These are phyloP conservation scores for Amphipoea lucens DNA, from an alignment of 2,888 invertebrate species.

Conservation along the genomic window DNA sequence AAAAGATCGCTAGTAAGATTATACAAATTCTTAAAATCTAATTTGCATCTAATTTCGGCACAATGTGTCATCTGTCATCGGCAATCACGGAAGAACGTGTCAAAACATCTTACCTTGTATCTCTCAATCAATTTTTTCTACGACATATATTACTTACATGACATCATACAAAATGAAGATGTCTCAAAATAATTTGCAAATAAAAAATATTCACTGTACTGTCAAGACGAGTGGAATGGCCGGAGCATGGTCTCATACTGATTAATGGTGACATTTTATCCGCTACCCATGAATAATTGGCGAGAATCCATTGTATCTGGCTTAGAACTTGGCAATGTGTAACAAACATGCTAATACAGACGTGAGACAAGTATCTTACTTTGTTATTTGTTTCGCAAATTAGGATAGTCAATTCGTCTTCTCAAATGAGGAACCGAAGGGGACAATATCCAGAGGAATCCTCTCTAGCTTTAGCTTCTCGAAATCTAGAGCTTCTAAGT, in stretches of 20 bases:
- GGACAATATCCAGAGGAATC: background rate
- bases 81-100: constrained; percentile 28
- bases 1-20: constrained; percentile 16
- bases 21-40: constrained; percentile 36
- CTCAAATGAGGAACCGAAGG: background rate
- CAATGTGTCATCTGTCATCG: constrained; percentile 45
- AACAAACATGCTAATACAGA: constrained; percentile 29
- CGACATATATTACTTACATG: background rate
- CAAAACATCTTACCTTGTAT: constrained; percentile 19
- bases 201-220: constrained; percentile 29
- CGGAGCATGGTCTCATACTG: constrained; percentile 10
- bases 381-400: background rate
- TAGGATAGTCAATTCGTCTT: background rate
- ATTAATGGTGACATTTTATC: constrained; percentile 27
- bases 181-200: constrained; percentile 4
- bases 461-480: background rate
- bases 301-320: constrained; percentile 43
- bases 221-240: constrained; percentile 26
- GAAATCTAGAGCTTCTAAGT: background rate
- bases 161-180: constrained; percentile 21
- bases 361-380: background rate
- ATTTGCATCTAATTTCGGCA: constrained; percentile 62
- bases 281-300: constrained; percentile 52
- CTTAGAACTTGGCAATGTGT: constrained; percentile 52
- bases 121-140: constrained; percentile 26